phyloP scores from a whole-genome alignment of 2,113 vertebrate genomes.

The Saccopteryx bilineata region DNA sequence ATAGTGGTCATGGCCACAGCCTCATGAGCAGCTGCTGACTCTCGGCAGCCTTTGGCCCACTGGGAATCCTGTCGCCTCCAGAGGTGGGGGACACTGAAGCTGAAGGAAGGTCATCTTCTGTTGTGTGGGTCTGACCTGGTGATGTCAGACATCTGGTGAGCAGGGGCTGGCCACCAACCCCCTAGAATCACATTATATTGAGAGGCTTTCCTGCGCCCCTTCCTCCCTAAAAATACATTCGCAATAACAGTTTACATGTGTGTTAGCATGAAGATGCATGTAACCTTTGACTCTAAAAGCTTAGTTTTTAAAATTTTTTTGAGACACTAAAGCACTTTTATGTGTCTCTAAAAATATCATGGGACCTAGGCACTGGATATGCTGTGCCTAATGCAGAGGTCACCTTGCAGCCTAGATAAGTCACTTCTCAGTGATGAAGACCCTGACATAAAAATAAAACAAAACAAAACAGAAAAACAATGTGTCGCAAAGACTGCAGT shows the following conservation, averaged over 20 bases:
- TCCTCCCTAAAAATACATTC: not conserved
- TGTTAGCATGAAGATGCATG: not conserved
- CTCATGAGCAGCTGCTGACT: not conserved
- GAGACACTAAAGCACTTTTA: constrained; percentile 26
- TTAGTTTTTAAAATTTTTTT: not conserved
- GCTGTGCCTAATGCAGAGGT: not conserved
- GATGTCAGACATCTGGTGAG: rapidly evolving
- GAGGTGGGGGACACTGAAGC: rapidly evolving
- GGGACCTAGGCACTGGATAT: not conserved
- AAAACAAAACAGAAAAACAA: rapidly evolving
- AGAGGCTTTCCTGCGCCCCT: not conserved
- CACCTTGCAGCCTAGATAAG: not conserved
- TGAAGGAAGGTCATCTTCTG: rapidly evolving
- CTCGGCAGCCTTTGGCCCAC: rapidly evolving
- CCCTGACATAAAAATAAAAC: not conserved
- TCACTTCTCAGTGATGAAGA: not conserved
- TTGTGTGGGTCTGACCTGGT: rapidly evolving
- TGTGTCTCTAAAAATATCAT: not conserved
- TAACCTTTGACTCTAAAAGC: not conserved
- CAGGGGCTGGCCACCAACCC: rapidly evolving
- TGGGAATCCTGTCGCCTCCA: rapidly evolving
- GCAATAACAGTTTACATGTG: not conserved
- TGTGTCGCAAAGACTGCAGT: not conserved
- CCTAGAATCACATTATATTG: not conserved
- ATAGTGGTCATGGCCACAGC: not conserved